phyloP scores from a whole-genome alignment of 2,113 vertebrate species.

The Recurvirostra avosetta region DNA sequence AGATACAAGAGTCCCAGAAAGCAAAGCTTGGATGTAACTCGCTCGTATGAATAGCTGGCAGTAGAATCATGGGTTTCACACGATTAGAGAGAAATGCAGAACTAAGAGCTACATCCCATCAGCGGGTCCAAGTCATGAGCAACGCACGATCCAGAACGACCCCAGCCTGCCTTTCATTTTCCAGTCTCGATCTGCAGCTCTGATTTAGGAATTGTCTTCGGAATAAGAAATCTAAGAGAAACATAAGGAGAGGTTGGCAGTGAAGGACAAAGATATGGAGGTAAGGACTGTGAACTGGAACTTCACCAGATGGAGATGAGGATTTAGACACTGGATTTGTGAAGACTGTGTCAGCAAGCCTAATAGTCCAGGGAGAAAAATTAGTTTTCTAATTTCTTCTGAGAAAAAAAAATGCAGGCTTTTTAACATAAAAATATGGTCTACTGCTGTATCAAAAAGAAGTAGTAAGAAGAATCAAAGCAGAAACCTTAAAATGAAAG shows the following conservation, averaged over 20 bases:
- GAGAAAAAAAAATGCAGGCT: neutral
- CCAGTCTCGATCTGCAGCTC: neutral
- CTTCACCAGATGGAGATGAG: slow-evolving; percentile 29
- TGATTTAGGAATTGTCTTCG: neutral
- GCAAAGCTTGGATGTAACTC: neutral
- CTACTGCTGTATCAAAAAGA: neutral
- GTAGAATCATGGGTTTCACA: neutral
- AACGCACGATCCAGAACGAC: fast-evolving
- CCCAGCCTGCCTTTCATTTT: neutral
- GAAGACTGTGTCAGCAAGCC: neutral
- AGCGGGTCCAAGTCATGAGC: neutral
- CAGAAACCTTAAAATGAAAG: slow-evolving; percentile 42
- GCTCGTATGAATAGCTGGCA: neutral
- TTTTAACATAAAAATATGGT: neutral
- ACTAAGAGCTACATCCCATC: neutral
- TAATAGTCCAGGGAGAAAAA: neutral
- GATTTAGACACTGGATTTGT: neutral
- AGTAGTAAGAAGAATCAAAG: neutral
- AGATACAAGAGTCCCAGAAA: neutral
- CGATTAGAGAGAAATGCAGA: neutral
- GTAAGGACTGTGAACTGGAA: slow-evolving; percentile 50
- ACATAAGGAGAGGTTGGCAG: slow-evolving; percentile 37
- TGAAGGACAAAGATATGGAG: slow-evolving; percentile 2
- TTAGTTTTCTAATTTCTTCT: neutral
- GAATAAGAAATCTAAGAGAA: slow-evolving; percentile 1